Evolutionary conservation across 1,140 invertebrate genomes (phyloP), one percentile per base, ranked within the genome.

Genomic region (Andrena cerasifolii): DNA sequence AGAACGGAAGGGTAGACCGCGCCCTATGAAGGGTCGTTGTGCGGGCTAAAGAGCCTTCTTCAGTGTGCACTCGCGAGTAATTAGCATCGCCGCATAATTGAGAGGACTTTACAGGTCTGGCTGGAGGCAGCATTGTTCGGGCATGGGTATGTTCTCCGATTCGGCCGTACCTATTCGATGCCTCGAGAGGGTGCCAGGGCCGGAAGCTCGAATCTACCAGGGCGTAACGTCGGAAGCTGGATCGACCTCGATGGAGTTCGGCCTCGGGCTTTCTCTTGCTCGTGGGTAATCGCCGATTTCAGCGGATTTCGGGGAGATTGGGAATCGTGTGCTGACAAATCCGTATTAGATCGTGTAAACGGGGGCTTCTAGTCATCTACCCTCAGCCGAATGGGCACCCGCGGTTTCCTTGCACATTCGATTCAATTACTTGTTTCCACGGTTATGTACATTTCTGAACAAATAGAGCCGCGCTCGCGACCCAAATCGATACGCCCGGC

Each of bases 81-180:
- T 89, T 89, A 89, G 87, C 85, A 88, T 87, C 80, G 80, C 80
- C 81, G 86, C 82, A 88, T 88, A 89, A 89, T 89, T 86, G 83
- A 89, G 80, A 87, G 85, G 82, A 87, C 87, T 89, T 85, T 82
- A 78, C 71, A 73, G 77, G 80, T 83, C 70, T 78, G 36, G 75
- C 68, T 56, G 28, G 26, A 61, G 70, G 53, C 63, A 40, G 82
- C 79, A 85, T 85, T 85, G 83, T 85, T 85, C 84, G 47, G 28
- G 70, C 31, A 8, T 5, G 54, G 63, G 72, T 78, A 78, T 77
- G 83, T 47, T 77, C 63, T 10, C 54, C 74, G 62, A 84, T 81
- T 84, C 79, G 70, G 65, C 56, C 72, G 62, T 68, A 63, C 72
- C 36, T 58, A 80, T 70, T 74, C 70, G 70, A 78, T 80, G 78